Base-by-base conservation (phyloP, 2,888 invertebrate species). In the Spilosoma lubricipeda region DNA sequence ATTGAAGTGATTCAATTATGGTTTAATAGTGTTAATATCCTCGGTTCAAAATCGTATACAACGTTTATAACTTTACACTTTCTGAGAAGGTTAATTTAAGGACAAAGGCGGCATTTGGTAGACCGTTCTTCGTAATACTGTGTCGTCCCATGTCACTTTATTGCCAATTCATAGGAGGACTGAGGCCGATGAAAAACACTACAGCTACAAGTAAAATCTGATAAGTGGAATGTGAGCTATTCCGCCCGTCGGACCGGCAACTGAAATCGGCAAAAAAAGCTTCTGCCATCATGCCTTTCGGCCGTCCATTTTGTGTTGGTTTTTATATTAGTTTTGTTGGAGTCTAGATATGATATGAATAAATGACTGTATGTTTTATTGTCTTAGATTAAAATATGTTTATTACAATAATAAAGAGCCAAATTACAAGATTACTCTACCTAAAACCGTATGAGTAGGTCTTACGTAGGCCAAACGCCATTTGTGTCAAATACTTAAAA, bases 181-280 rank as follows among this genome's bases (percentile, higher is more conserved):
- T 30, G 74, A 75, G 75, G 78, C 72, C 77, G 73, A 82, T 77
- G 80, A 85, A 88, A 88, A 87, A 86, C 86, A 78, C 77, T 77
- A 77, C 45, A 76, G 72, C 65, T 82, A 83, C 83, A 78, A 82
- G 81, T 81, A 78, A 85, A 88, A 89, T 89, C 89, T 88, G 90
- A 89, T 89, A 89, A 88, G 83, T 83, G 82, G 78, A 85, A 86
- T 77, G 78, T 76, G 81, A 68, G 77, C 83, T 81, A 81, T 80
- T 76, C 67, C 70, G 70, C 45, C 76, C 80, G 75, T 75, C 75
- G 78, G 73, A 66, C 73, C 76, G 77, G 74, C 76, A 72, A 79
- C 81, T 79, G 72, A 74, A 75, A 78, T 82, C 80, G 77, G 74
- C 79, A 82, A 85, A 87, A 86, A 87, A 68, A 69, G 70, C 72